Conservation (phyloP, 2,888 invertebrate species). For the Callinectes sapidus region DNA sequence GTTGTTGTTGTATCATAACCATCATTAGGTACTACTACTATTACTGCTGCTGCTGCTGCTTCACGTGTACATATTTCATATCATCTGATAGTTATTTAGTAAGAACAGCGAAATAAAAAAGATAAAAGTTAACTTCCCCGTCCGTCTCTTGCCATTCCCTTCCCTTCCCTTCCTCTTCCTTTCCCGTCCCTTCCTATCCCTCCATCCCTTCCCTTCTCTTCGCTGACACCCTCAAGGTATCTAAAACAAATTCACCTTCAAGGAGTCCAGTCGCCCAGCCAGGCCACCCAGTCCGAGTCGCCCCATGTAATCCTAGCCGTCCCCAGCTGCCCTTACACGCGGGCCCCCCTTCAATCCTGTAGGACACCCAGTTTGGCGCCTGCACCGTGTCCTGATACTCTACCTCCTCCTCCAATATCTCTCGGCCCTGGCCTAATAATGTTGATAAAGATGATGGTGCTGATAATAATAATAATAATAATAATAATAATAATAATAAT, state of each 20-base stretch:
- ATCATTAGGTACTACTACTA: no score
- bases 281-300: background rate
- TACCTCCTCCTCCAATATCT: background rate
- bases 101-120: background rate
- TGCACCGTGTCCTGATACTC: background rate
- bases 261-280: constrained; percentile 13
- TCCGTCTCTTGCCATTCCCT: background rate
- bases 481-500: background rate
- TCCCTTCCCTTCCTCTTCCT: background rate
- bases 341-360: background rate
- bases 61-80: background rate
- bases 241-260: background rate
- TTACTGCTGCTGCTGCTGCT: background rate
- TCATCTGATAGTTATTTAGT: background rate
- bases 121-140: background rate
- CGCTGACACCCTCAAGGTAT: background rate
- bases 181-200: background rate
- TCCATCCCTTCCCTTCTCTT: background rate
- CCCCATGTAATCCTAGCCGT: background rate
- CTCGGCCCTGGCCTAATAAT: background rate
- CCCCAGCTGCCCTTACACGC: background rate
- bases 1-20: no score
- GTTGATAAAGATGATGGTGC: background rate
- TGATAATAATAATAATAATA: background rate
- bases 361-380: constrained; percentile 4